A percentile compares a stretch with the other conserved stretches of the same genome.
Conservation (phyloP, 2,888 invertebrate species). For the Xanthorhoe spadicearia region DNA sequence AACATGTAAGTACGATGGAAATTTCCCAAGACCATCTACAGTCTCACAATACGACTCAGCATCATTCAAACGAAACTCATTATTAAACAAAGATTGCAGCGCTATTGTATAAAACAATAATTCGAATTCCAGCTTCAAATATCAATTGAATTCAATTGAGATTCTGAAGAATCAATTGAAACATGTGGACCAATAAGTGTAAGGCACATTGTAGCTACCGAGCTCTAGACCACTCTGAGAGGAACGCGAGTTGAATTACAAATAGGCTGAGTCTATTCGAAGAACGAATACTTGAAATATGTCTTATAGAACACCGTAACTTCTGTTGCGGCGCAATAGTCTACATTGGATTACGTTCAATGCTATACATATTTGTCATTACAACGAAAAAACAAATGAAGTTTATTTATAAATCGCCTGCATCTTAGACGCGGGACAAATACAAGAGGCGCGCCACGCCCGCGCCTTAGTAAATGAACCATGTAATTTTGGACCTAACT, state of each 20-base stretch:
- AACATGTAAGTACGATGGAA: no score
- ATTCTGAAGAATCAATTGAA: constrained; percentile 30
- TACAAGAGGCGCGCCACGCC: no score
- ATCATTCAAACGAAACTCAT: neutral
- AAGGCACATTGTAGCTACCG: constrained; percentile 62
- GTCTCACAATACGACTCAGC: neutral
- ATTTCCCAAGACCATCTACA: no score
- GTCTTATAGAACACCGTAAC: neutral
- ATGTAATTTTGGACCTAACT: no score
- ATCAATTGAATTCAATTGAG: constrained; percentile 28
- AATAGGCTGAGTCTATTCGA: constrained; percentile 49
- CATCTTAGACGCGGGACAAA: no score
- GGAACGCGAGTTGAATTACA: constrained; percentile 66
- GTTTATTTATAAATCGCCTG: no score
- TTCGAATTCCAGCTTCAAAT: constrained; percentile 19
- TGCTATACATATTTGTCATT: no score
- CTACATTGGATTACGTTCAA: no score
- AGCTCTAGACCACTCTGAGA: constrained; percentile 64
- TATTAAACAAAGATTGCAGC: neutral
- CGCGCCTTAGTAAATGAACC: no score
- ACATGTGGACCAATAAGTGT: constrained; percentile 68
- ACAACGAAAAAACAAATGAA: no score
- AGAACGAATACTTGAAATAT: constrained; percentile 1
- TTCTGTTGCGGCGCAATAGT: no score
- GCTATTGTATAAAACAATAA: constrained; percentile 22